Evolutionary conservation across 2,797 vertebrate genomes (phyloP).

Genomic region (Cheirogaleus major): DNA sequence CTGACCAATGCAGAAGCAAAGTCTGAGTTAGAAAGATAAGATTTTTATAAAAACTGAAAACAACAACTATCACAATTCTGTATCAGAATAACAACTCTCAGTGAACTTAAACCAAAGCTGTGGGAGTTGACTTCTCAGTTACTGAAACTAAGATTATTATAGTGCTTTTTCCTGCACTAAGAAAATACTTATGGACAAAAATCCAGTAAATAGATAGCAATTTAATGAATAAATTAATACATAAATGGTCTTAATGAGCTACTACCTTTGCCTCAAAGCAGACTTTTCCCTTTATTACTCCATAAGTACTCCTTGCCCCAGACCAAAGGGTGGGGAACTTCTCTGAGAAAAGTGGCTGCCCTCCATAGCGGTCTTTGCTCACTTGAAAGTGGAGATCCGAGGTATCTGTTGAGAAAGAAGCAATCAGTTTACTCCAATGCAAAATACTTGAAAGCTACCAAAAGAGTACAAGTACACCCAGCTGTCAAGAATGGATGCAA

Average conservation of each 20-base stretch:
- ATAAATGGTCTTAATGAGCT: not conserved
- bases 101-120: not conserved
- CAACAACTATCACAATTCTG: not conserved
- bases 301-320: constrained; percentile 93
- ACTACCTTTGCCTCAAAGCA: constrained; percentile 94
- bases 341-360: constrained; percentile 91
- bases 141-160: not conserved
- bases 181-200: not conserved
- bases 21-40: not conserved
- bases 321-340: constrained; percentile 94
- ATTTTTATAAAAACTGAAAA: not conserved
- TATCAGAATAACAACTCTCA: not conserved
- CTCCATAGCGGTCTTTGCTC: constrained; percentile 88
- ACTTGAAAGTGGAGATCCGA: constrained; percentile 94
- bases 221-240: not conserved
- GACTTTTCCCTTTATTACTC: constrained; percentile 88
- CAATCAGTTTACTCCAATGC: not conserved
- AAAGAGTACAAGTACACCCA: not conserved
- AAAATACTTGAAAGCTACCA: not conserved
- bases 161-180: not conserved
- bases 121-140: not conserved
- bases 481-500: not conserved
- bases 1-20: not conserved
- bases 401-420: constrained; percentile 85
- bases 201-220: not conserved